Percentiles rank a stretch among this genome's conserved stretches.
Evolutionary conservation across 2,113 vertebrate genomes (phyloP).

Genomic region (Hippocampus barbouri): DNA sequence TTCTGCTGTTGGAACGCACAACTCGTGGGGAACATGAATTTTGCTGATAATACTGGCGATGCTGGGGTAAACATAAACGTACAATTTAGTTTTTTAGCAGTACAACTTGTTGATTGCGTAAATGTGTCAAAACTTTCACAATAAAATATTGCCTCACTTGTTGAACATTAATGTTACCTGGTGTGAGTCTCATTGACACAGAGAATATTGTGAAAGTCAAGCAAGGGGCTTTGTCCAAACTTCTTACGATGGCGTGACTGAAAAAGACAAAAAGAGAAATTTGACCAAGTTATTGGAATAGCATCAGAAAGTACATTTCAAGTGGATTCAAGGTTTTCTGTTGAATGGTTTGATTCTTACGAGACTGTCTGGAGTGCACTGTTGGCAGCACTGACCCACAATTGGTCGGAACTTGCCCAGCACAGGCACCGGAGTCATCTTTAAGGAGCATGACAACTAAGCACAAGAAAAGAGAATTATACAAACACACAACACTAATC

Average conservation of each 20-base stretch:
- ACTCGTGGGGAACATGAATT: too few species aligned
- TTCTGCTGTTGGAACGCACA: too few species aligned
- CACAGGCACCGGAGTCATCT: slow-evolving; percentile 36
- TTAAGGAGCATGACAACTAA: slow-evolving; percentile 27
- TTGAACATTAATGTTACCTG: slow-evolving; percentile 46
- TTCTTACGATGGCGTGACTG: background rate
- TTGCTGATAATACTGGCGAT: too few species aligned
- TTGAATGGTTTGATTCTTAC: slow-evolving; percentile 44
- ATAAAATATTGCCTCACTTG: too few species aligned
- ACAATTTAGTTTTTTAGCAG: too few species aligned
- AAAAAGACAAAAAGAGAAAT: slow-evolving; percentile 23
- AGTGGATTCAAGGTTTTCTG: background rate
- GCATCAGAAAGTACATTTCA: slow-evolving; percentile 1
- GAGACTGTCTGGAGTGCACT: slow-evolving; percentile 74
- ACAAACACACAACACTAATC: background rate
- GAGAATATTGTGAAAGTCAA: slow-evolving; percentile 68
- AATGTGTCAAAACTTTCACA: too few species aligned
- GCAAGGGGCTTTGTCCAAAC: slow-evolving; percentile 27
- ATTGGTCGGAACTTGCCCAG: slow-evolving; percentile 66
- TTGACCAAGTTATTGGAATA: background rate
- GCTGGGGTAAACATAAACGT: too few species aligned
- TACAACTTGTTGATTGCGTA: too few species aligned
- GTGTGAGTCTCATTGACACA: slow-evolving; percentile 67
- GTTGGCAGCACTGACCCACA: slow-evolving; percentile 73
- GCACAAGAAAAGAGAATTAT: background rate